Evolutionary conservation across 2,888 invertebrate genomes (phyloP).

Genomic region (Tryphoninae sp.): DNA sequence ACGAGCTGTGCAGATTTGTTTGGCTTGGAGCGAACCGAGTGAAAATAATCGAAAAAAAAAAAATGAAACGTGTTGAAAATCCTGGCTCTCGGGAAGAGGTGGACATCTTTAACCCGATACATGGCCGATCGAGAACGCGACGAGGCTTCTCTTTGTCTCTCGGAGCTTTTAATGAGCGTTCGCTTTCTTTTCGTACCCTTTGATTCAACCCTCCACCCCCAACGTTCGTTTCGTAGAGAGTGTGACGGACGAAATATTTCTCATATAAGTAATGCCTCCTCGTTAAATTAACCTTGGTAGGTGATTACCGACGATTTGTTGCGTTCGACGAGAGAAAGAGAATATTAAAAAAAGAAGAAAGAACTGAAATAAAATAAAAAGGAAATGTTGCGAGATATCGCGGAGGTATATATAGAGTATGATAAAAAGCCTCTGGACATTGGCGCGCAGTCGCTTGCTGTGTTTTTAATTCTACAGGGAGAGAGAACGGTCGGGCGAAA

Average conservation of each 20-base stretch:
- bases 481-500: constrained; percentile 45
- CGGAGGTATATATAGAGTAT: constrained; percentile 25
- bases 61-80: constrained; percentile 33
- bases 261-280: constrained; percentile 56
- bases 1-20: constrained; percentile 8
- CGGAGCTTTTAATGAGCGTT: constrained; percentile 60
- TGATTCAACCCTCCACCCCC: constrained; percentile 36
- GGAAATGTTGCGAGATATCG: constrained; percentile 27
- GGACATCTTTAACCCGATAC: constrained; percentile 59
- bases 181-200: constrained; percentile 55
- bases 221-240: constrained; percentile 6
- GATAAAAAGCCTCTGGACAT: constrained; percentile 52
- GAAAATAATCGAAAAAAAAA: constrained; percentile 7
- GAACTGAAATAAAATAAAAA: constrained; percentile 19
- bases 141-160: constrained; percentile 57
- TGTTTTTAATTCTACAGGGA: constrained; percentile 60
- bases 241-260: constrained; percentile 61
- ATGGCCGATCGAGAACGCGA: constrained; percentile 4
- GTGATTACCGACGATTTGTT: constrained; percentile 63
- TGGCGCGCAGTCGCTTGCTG: constrained; percentile 60
- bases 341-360: not conserved
- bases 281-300: constrained; percentile 63
- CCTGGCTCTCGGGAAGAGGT: constrained; percentile 34
- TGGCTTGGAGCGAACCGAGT: constrained; percentile 22
- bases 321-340: constrained; percentile 13